Conservation (phyloP, 2,797 vertebrate genomes). For the Thaleichthys pacificus region DNA sequence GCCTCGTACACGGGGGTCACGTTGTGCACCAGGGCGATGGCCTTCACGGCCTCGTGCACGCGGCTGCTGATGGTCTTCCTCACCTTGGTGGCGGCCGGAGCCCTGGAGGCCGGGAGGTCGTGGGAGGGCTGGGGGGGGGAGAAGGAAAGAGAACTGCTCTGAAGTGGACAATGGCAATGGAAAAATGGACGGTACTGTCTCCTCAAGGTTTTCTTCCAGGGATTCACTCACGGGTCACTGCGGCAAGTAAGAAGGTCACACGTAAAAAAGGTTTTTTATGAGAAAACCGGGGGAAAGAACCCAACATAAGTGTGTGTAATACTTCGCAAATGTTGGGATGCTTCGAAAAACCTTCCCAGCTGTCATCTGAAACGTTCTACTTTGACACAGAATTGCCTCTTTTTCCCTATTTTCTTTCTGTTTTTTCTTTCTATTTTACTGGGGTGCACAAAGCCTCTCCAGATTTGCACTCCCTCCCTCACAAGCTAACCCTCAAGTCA, state of each 20-base stretch:
- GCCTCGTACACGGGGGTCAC: slow-evolving; percentile 95
- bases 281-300: too few relatives aligned
- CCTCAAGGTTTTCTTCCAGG: neutral
- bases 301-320: neutral
- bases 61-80: slow-evolving; percentile 95
- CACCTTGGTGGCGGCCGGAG: slow-evolving; percentile 87
- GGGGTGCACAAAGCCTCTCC: too few relatives aligned
- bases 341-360: neutral
- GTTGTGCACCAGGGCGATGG: slow-evolving; percentile 95
- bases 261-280: too few relatives aligned
- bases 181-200: neutral
- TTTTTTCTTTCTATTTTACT: neutral
- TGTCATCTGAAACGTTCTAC: neutral
- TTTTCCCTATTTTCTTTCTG: neutral
- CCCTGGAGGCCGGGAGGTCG: slow-evolving; percentile 85
- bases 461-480: neutral
- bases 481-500: neutral
- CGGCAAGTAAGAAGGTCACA: neutral
- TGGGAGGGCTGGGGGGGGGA: slow-evolving; percentile 78
- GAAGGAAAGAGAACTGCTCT: neutral
- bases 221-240: neutral
- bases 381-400: neutral
- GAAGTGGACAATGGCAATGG: neutral
- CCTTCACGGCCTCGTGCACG: slow-evolving; percentile 96
- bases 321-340: neutral